Evolutionary conservation across 2,113 vertebrate species (phyloP), one percentile per base, ranked within the genome.

Genomic region (Kryptolebias marmoratus): DNA sequence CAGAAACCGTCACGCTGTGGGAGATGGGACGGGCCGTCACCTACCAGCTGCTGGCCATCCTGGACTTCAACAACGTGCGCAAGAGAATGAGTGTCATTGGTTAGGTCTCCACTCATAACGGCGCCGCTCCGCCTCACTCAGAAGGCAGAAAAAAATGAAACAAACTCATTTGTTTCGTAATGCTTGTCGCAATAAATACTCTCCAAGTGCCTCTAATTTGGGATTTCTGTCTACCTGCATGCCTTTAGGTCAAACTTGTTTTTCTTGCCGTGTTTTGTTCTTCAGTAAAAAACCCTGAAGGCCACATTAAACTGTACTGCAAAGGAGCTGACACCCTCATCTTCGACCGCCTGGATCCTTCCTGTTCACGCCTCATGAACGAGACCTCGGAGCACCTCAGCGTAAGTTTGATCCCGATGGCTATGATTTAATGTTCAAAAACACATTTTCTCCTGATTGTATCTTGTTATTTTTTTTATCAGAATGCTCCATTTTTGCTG

Each of bases 41-140:
- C 47, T 98, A 98, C 88, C 94, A 95, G 53, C 93, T 98, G 11
- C 90, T 98, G 73, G 95, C 96, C 88, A 97, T 97, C 84, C 88
- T 98, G 86, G 96, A 97, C 92, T 98, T 98, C 93, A 97, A 95
- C 91, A 96, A 98, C 75, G 90, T 95, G 81, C 96, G 96, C 90
- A 97, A 96, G 87, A 93, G 96, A 80, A 98, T 98, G 96, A 96
- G 96, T 0, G 96, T 98, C 87, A 96, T 98, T 13, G 96, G 96
- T 97, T 77, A 87, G 82, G 78, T 80, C 69, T 62, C 69, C 58
- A 67, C 56, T 78, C 67, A 68, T 76, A 78, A 84, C 1, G 32
- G 59, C 52, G 71, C 79, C 85, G 91, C 32, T 68, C 15, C 11
- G 10, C 28, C 31, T 28, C 60, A n/a, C 54, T 53, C 69, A 61